Evolutionary conservation across 2,888 invertebrate species (phyloP), one percentile per base, ranked within the genome.

Genomic region (Ormyrus labotus): DNA sequence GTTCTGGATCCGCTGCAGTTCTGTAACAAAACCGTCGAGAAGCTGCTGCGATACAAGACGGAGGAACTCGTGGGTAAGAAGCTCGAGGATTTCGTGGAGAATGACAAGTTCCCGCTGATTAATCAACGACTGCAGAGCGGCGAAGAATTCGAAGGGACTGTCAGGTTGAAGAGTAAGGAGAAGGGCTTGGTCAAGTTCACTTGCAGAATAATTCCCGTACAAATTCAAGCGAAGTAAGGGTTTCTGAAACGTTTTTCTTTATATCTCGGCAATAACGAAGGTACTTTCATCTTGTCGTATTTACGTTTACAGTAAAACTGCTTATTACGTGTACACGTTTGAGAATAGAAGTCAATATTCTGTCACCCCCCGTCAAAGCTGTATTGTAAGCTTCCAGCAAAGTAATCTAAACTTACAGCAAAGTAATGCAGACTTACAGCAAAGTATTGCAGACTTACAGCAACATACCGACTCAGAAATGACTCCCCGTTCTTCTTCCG

Each of bases 1-100:
- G 60, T 61, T 51, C 6, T 11, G 34, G 34, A 34, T 55, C 19
- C n/a, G 60, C 47, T 47, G 0, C 19, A 51, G 96, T 96, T 96
- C 90, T 95, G 96, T 84, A 98, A 98, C 91, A 95, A 95, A 87
- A 94, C 97, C 34, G 96, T 96, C 91, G 97, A 97, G 91, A 94
- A 95, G 83, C 92, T 96, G 84, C 93, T 97, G 83, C 97, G 97
- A 61, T 94, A 93, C 91, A 92, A 93, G 84, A 92, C 92, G 85
- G 94, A 94, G 76, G 95, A 95, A 83, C 90, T 94, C 50, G 85
- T 93, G 19, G 94, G 94, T 10, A 93, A 92, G 87, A 93, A 92
- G 84, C 91, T 94, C 19, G 91, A 92, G 83, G 94, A 94, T 76
- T 87, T 93, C 82, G 91, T 92, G 80, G 90, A 91, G 76, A 91